Evolutionary conservation across 2,797 vertebrate species (phyloP).

Genomic region (Clarias pachynema): DNA sequence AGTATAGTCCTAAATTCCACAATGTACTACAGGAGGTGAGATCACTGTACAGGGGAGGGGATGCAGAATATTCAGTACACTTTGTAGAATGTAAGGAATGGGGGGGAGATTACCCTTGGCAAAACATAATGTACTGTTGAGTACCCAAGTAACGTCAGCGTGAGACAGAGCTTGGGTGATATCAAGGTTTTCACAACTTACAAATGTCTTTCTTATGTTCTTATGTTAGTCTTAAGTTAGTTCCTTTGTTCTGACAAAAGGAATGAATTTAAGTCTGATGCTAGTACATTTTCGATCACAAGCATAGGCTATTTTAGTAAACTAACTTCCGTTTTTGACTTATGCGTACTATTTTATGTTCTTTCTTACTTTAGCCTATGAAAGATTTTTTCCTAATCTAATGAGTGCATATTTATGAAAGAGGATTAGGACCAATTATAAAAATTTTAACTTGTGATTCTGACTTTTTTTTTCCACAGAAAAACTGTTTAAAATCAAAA

Average conservation of each 20-base stretch:
- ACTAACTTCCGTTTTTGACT: not conserved
- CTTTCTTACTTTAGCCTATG: not conserved
- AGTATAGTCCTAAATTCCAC: not conserved
- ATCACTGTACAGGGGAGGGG: not conserved
- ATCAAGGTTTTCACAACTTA: not conserved
- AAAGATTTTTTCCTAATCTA: not conserved
- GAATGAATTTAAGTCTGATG: not conserved
- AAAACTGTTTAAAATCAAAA: too few species aligned
- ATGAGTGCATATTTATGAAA: not conserved
- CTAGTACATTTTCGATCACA: not conserved
- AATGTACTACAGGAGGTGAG: not conserved
- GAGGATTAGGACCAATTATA: too few species aligned
- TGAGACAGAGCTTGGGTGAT: not conserved
- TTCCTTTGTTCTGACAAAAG: not conserved
- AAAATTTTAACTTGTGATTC: too few species aligned
- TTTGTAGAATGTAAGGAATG: not conserved
- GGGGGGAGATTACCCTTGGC: not conserved
- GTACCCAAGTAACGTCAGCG: not conserved
- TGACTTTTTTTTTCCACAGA: too few species aligned
- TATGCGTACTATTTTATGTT: not conserved
- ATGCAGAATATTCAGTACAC: not conserved
- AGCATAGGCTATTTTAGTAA: not conserved
- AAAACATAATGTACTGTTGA: not conserved
- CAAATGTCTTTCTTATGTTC: not conserved
- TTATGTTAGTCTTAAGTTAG: too few species aligned